Evolutionary conservation across 2,888 invertebrate genomes (phyloP), one percentile per base, ranked within the genome.

Genomic region (Meandrusa payeni): DNA sequence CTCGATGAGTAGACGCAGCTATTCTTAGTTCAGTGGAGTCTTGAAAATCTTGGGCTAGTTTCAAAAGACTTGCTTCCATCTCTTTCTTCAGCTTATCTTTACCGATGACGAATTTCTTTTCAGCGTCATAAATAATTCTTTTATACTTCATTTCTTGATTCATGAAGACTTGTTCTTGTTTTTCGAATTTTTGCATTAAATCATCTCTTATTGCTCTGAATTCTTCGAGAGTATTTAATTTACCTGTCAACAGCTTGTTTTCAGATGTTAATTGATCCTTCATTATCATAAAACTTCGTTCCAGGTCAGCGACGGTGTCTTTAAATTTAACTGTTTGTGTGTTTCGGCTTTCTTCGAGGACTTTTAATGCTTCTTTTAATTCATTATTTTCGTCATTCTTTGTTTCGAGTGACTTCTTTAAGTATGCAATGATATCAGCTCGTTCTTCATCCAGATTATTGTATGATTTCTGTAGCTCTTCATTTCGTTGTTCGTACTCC

Each of bases 221-320:
- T 59, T 97, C 97, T 75, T 97, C 97, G 48, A 97, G 76, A 0
- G 97, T 93, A 59, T 95, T 96, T 5, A 97, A 74, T 83, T 97
- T 97, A 20, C 97, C 97, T 59, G 93, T 95, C 61, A 91, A 65
- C 4, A 97, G 80, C 80, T 97, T 96, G 38, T 96, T 95, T 88
- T 97, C 97, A 0, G 96, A 95, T 1, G 93, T 94, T 2, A 97
- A 82, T 63, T 95, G 94, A 59, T 95, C 96, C 56, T 95, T 93
- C 91, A 94, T 94, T 11, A 90, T 89, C 41, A 90, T 91, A 58
- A 92, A 95, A 69, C 96, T 91, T 58, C 89, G 88, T 70, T 95
- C 89, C 70, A 95, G 79, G 61, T 92, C 89, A n/a, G 81, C 75
- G 12, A 94, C 91, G 51, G 91, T 91, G 54, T 89, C 89, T 52